Base-by-base conservation (phyloP, 2,797 vertebrate species). In the Phrynocephalus vlangalii region DNA sequence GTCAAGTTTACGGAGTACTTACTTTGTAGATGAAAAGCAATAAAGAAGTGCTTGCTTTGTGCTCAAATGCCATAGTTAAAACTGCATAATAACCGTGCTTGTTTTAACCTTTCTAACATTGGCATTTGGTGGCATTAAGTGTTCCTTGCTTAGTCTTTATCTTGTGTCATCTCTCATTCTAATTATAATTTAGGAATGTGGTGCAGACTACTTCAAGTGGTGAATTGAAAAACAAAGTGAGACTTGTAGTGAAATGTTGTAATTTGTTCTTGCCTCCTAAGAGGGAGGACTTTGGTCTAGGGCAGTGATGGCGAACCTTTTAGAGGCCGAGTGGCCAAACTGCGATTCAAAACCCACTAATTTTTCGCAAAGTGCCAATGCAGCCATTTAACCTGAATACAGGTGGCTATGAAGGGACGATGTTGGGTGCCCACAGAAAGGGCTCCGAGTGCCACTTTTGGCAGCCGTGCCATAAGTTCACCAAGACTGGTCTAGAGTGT, bases 11-110 rank as follows among this genome's bases (percentile, higher is more conserved):
- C 86, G 89, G 70, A 83, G 38, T 66, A 33, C 63, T 2, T 66
- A n/a, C 63, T 2, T 90, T 82, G 48, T 18, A 48, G 73, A 5
- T 78, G 56, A 72, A 79, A 82, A 79, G 79, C 28, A 86, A 33
- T 33, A 50, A 63, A 83, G n/a, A n/a, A 60, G 73, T 66, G 9
- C 28, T 77, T 89, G 71, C 68, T 91, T 24, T 86, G 87, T 91
- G 71, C 76, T 86, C 86, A 90, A 83, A 88, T 56, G 1, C 22
- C 0, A 0, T 78, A 48, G 18, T 52, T 84, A 90, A 50, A 84
- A 75, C 85, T 89, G 13, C 48, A 52, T 83, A 13, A 30, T 1
- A 2, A 4, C 60, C 85, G 89, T 86, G 15, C 70, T 66, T 66
- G 3, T 86, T 0, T 52, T 88, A 24, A 67, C 79, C 85, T 28